Percentiles rank a stretch among this genome's conserved stretches.
Conservation (phyloP, 2,113 vertebrate genomes). For the Planiliza haematocheilus region DNA sequence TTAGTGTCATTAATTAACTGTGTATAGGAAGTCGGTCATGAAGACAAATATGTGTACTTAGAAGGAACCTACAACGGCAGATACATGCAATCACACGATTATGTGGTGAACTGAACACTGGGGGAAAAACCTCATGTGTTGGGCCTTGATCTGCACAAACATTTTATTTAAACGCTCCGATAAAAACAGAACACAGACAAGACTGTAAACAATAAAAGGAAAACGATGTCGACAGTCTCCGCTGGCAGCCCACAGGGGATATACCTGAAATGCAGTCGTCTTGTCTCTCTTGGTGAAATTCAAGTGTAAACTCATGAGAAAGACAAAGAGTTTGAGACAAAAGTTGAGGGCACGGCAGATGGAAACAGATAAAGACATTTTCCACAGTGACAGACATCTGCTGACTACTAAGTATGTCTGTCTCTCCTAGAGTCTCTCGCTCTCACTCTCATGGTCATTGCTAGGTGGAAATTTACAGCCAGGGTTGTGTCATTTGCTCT, state of each 20-base stretch:
- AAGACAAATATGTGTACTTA: neutral
- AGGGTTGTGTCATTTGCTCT: conserved; percentile 12
- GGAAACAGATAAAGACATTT: conserved; percentile 53
- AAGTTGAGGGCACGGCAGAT: conserved; percentile 20
- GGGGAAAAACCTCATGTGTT: too few relatives aligned
- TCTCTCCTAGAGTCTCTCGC: conserved; percentile 8
- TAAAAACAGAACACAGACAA: too few relatives aligned
- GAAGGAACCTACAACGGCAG: too few relatives aligned
- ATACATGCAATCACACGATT: too few relatives aligned
- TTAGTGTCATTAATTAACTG: conserved; percentile 38
- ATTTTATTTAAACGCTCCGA: neutral
- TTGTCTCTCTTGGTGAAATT: neutral
- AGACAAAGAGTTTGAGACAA: neutral
- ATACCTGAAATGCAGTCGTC: neutral
- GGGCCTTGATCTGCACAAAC: too few relatives aligned
- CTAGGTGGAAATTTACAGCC: conserved; percentile 80
- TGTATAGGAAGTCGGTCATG: conserved; percentile 17
- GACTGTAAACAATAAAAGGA: neutral
- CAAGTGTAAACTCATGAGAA: neutral
- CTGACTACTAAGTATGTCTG: conserved; percentile 50
- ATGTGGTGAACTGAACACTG: too few relatives aligned
- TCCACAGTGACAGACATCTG: conserved; percentile 51
- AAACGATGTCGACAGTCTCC: neutral
- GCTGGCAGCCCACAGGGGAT: neutral
- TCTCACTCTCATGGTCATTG: conserved; percentile 18